phyloP scores from a whole-genome alignment of 2,797 vertebrate species.

The Sciurus carolinensis region DNA sequence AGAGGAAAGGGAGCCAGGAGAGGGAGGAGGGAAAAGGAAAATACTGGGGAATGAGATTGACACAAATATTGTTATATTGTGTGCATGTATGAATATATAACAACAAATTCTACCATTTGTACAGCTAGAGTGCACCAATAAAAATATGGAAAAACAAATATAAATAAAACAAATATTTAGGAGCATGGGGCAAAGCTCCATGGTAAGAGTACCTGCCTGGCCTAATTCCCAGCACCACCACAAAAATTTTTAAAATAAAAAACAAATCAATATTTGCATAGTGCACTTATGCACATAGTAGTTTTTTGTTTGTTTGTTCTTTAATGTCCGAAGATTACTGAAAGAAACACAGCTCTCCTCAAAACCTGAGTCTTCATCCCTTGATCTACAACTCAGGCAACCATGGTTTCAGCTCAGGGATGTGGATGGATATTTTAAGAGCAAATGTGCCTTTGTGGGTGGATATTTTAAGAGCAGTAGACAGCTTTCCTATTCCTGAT shows the following conservation, averaged over 20 bases:
- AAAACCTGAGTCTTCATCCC: background rate
- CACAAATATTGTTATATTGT: no score
- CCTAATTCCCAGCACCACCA: background rate
- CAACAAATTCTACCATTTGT: no score
- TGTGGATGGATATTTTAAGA: background rate
- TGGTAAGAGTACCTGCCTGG: background rate
- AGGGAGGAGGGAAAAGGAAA: no score
- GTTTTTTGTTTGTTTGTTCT: background rate
- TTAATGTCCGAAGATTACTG: conserved; percentile 41
- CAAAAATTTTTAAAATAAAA: no score
- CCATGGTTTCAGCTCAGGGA: background rate
- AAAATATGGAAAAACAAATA: no score
- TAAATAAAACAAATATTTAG: no score
- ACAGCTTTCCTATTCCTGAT: background rate
- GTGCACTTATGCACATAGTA: background rate
- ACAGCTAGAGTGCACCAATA: no score
- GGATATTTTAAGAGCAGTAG: conserved; percentile 6
- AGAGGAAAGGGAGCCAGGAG: no score
- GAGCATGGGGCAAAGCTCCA: background rate
- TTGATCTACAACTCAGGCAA: background rate
- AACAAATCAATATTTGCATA: conserved; percentile 5
- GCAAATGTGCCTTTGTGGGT: background rate
- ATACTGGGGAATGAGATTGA: no score
- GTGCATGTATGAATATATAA: no score
- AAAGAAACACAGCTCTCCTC: conserved; percentile 28